These are phyloP conservation scores for Lagocephalus sceleratus DNA, from an alignment of 2,797 vertebrate species.

Conservation along the genomic window DNA sequence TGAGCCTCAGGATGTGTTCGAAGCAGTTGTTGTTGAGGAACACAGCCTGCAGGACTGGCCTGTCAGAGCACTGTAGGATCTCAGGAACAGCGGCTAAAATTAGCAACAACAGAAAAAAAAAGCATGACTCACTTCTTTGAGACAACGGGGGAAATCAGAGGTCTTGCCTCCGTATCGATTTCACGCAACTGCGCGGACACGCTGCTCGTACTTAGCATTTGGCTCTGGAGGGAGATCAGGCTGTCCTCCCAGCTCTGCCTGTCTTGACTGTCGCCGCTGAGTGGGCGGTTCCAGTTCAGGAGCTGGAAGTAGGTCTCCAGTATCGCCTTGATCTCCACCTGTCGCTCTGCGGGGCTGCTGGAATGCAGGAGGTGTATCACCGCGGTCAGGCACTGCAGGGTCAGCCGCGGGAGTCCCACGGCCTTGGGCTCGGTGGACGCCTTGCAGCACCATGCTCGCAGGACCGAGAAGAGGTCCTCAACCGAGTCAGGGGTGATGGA, in stretches of 20 bases:
- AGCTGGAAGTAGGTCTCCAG: constrained; percentile 89
- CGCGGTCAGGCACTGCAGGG: constrained; percentile 80
- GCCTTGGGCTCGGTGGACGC: constrained; percentile 35
- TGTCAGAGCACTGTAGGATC: constrained; percentile 91
- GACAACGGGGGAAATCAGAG: constrained; percentile 6
- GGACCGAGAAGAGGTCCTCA: constrained; percentile 83
- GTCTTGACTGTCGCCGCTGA: constrained; percentile 53
- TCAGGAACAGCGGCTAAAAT: constrained; percentile 85
- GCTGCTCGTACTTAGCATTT: constrained; percentile 86
- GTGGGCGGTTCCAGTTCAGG: constrained; percentile 85
- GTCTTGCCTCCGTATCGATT: constrained; percentile 6
- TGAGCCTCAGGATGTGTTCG: constrained; percentile 93
- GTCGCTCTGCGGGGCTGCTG: constrained; percentile 80
- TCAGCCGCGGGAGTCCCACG: constrained; percentile 62
- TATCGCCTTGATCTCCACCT: constrained; percentile 81
- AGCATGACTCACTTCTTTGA: constrained; percentile 22
- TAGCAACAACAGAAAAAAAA: constrained; percentile 25
- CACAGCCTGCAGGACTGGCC: constrained; percentile 89
- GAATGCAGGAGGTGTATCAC: constrained; percentile 87
- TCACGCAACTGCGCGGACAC: background rate
- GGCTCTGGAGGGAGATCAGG: constrained; percentile 81
- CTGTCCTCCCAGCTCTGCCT: constrained; percentile 73
- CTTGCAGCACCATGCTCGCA: constrained; percentile 75
- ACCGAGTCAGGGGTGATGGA: constrained; percentile 79
- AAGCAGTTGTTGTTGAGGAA: constrained; percentile 99